Evolutionary conservation across 2,113 vertebrate genomes (phyloP), one percentile per base, ranked within the genome.

Genomic region (Vireo altiloquus): DNA sequence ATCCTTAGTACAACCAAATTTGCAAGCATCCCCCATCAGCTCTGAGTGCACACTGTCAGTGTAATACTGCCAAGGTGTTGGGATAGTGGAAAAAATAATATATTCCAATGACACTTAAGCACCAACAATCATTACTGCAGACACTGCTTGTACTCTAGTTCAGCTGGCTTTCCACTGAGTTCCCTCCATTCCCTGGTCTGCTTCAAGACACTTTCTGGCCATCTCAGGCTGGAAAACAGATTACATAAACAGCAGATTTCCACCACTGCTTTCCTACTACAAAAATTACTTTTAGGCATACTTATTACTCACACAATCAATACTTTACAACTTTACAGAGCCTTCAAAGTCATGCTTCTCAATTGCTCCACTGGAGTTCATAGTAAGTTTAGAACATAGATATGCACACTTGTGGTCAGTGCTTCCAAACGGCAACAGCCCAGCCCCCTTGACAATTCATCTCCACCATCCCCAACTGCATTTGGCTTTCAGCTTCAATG

Each of bases 371-470:
- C 57, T 37, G 21, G 64, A 89, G 37, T 39, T 75, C 12, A 22
- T 0, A 37, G 13, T 33, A 57, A 46, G n/a, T 42, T 47, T 25
- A 60, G 18, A 76, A n/a, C 17, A 22, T 0, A 6, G n/a, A 50
- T 39, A 65, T 1, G 15, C 10, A 69, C 49, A 9, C 16, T 35
- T 33, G 8, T 2, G 37, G 40, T 37, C 75, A n/a, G 27, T 7
- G 33, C 28, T 69, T 69, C 93, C 31, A 61, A 65, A 70, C 0
- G 0, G 3, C 18, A 21, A 64, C 4, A 7, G 33, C 46, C 17
- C 0, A 0, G 57, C 18, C 33, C 33, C 20, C 46, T n/a, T 1
- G 3, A 59, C 33, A 27, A 46, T 3, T 23, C 37, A 23, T 8
- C 15, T 63, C 70, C 30, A 82, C 31, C 16, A 46, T 2, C 31